Percentiles rank a stretch among this genome's conserved stretches.
Evolutionary conservation across 53 echinoderm and acorn worm genomes (phyloP).

Genomic region (Actinopyga echinites): DNA sequence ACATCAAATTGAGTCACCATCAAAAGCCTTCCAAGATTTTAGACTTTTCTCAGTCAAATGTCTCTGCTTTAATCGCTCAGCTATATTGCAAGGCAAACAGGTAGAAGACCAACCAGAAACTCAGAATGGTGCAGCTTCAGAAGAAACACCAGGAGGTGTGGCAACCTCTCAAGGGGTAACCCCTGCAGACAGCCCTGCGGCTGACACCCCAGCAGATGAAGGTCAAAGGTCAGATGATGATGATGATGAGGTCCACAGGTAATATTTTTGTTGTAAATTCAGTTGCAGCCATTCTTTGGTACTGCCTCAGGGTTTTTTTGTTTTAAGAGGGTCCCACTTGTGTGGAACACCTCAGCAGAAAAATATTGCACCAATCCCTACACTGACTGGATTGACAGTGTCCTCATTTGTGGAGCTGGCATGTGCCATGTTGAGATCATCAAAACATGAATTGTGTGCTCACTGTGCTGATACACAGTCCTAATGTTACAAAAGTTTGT

Average conservation of each 20-base stretch:
- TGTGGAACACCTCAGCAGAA: too few species aligned
- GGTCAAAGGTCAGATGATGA: constrained; percentile 19
- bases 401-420: too few species aligned
- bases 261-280: too few species aligned
- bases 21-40: neutral
- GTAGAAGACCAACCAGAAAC: neutral
- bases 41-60: neutral
- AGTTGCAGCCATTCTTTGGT: too few species aligned
- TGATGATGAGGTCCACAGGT: constrained; percentile 20
- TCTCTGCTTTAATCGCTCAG: neutral
- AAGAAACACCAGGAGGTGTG: neutral
- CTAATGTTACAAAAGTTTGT: too few species aligned
- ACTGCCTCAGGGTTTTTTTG: too few species aligned
- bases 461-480: too few species aligned
- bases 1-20: neutral
- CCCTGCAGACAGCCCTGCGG: neutral
- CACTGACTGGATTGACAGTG: too few species aligned
- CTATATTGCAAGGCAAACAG: constrained; percentile 25
- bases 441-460: too few species aligned
- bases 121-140: neutral
- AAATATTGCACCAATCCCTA: too few species aligned
- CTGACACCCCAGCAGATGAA: constrained; percentile 17
- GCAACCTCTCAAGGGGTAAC: neutral
- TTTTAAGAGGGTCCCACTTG: too few species aligned
- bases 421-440: too few species aligned